A percentile compares a stretch with the other conserved stretches of the same genome.
These are phyloP conservation scores for Listronotus oregonensis DNA, from an alignment of 1,140 invertebrate genomes.

Conservation along the genomic window DNA sequence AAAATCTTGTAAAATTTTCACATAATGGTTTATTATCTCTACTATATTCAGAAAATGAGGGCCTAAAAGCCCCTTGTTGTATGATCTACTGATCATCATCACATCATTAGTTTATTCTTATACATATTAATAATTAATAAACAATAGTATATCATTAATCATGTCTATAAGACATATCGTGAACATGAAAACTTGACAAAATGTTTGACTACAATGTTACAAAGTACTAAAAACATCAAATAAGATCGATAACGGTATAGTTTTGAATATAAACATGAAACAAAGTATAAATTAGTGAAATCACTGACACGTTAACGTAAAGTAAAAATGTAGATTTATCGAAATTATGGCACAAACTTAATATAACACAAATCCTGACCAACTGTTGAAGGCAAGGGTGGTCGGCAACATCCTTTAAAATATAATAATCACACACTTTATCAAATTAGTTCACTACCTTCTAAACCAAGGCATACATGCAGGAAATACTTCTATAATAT, in stretches of 20 bases:
- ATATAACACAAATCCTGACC: constrained; percentile 41
- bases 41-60: constrained; percentile 58
- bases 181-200: constrained; percentile 54
- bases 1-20: constrained; percentile 43
- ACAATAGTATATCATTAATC: constrained; percentile 57
- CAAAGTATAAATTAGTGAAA: constrained; percentile 11
- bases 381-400: constrained; percentile 47
- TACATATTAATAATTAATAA: constrained; percentile 56
- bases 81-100: constrained; percentile 58
- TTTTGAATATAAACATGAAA: not conserved
- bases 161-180: constrained; percentile 55
- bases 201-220: constrained; percentile 49
- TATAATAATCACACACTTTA: constrained; percentile 52
- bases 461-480: constrained; percentile 45
- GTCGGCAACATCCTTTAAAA: constrained; percentile 47
- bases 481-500: constrained; percentile 37
- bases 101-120: constrained; percentile 59
- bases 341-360: constrained; percentile 49
- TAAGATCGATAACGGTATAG: constrained; percentile 16
- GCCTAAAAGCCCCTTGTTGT: constrained; percentile 51
- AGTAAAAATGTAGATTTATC: constrained; percentile 17
- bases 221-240: constrained; percentile 17
- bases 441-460: constrained; percentile 50
- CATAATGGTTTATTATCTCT: constrained; percentile 59
- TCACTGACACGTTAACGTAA: constrained; percentile 5